phyloP scores from a whole-genome alignment of 2,797 vertebrate species.

The Erethizon dorsatum region DNA sequence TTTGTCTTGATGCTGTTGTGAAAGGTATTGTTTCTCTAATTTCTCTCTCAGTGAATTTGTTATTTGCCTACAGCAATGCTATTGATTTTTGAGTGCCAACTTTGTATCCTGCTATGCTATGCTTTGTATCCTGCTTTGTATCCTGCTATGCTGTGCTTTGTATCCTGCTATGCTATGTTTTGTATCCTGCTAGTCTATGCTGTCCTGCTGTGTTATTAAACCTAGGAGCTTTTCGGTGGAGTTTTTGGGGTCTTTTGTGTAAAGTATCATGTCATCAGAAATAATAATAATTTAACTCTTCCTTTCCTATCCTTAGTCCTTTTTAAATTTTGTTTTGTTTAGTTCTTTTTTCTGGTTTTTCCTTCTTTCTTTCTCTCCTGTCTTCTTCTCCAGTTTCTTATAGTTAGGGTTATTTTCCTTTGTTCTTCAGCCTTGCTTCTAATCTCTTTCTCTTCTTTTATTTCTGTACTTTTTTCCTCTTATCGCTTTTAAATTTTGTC shows the following conservation, averaged over 20 bases:
- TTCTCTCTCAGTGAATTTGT: neutral
- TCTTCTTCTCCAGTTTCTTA: neutral
- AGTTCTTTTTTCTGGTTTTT: neutral
- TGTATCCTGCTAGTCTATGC: neutral
- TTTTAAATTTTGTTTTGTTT: neutral
- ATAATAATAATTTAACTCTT: neutral
- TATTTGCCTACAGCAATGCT: neutral
- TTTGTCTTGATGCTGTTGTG: neutral
- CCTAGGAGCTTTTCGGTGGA: neutral
- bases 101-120: neutral
- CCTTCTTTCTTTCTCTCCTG: neutral
- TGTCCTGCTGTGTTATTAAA: neutral
- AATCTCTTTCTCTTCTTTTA: neutral
- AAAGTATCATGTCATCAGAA: neutral
- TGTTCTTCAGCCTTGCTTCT: neutral
- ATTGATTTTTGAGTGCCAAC: neutral
- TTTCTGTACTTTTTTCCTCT: neutral
- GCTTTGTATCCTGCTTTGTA: neutral
- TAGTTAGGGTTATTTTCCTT: neutral
- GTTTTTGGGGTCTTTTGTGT: neutral
- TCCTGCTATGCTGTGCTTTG: neutral
- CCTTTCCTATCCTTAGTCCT: neutral
- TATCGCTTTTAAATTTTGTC: neutral
- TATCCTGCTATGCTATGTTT: neutral
- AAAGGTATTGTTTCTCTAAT: neutral